These are phyloP conservation scores for Promerops cafer DNA, from an alignment of 2,113 vertebrate genomes.

Conservation along the genomic window DNA sequence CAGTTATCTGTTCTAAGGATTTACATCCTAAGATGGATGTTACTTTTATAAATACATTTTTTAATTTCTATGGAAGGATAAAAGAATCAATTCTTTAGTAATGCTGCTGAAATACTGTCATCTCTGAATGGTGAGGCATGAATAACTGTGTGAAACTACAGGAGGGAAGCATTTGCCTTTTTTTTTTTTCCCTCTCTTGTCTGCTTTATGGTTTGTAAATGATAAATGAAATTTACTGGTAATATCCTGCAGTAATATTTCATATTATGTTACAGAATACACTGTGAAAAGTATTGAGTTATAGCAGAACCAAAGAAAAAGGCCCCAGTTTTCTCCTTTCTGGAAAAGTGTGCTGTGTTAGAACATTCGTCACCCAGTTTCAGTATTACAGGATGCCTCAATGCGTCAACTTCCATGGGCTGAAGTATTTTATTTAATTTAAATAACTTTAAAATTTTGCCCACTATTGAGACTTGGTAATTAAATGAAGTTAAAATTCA, in stretches of 20 bases:
- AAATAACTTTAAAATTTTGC: background rate
- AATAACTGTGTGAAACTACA: background rate
- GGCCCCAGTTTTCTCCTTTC: background rate
- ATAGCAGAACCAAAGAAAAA: background rate
- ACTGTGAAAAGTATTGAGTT: background rate
- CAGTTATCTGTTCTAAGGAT: background rate
- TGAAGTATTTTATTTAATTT: background rate
- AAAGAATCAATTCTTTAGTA: background rate
- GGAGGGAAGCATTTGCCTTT: background rate
- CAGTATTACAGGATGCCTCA: background rate
- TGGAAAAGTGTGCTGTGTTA: background rate
- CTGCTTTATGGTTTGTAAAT: slow-evolving; percentile 44
- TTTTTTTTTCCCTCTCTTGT: background rate
- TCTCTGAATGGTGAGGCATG: background rate
- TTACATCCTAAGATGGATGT: background rate
- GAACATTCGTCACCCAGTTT: background rate
- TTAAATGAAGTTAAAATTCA: background rate
- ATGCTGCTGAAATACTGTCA: background rate
- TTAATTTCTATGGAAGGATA: background rate
- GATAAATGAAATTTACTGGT: slow-evolving; percentile 41
- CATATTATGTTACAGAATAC: slow-evolving; percentile 5
- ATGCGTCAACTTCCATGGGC: background rate
- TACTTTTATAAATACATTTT: background rate
- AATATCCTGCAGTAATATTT: slow-evolving; percentile 2
- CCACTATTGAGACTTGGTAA: background rate